Percentiles rank a stretch among this genome's conserved stretches.
Conservation (phyloP, 2,797 vertebrate species). For the Podargus strigoides region DNA sequence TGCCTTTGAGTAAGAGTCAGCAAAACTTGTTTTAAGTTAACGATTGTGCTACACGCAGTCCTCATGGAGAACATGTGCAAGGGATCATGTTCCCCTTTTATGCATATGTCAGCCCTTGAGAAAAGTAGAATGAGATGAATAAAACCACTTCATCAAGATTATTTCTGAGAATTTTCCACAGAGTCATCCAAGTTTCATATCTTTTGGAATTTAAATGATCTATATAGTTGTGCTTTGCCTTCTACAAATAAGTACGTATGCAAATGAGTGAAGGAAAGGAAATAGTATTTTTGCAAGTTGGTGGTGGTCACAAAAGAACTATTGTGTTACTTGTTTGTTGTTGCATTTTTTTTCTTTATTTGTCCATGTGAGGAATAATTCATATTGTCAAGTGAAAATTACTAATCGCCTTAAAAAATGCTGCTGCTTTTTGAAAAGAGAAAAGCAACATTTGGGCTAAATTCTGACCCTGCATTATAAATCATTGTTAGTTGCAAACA, state of each 20-base stretch:
- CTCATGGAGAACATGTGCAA: constrained; percentile 68
- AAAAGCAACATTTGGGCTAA: not conserved
- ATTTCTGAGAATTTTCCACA: constrained; percentile 44
- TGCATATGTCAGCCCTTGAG: constrained; percentile 40
- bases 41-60: constrained; percentile 25
- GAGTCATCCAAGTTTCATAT: constrained; percentile 14
- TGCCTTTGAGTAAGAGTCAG: constrained; percentile 49
- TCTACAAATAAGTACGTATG: constrained; percentile 2
- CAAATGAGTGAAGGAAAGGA: constrained; percentile 6
- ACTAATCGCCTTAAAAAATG: not conserved
- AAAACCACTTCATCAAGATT: constrained; percentile 57
- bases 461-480: not conserved
- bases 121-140: constrained; percentile 61
- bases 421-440: not conserved
- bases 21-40: constrained; percentile 50
- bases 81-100: constrained; percentile 55
- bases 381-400: not conserved
- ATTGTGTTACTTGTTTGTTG: not conserved
- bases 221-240: not conserved
- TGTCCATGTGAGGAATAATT: not conserved
- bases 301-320: not conserved
- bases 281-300: not conserved
- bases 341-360: not conserved
- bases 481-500: not conserved
- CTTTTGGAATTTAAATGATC: not conserved